Evolutionary conservation across 2,888 invertebrate genomes (phyloP).

Genomic region (Tigriopus californicus): DNA sequence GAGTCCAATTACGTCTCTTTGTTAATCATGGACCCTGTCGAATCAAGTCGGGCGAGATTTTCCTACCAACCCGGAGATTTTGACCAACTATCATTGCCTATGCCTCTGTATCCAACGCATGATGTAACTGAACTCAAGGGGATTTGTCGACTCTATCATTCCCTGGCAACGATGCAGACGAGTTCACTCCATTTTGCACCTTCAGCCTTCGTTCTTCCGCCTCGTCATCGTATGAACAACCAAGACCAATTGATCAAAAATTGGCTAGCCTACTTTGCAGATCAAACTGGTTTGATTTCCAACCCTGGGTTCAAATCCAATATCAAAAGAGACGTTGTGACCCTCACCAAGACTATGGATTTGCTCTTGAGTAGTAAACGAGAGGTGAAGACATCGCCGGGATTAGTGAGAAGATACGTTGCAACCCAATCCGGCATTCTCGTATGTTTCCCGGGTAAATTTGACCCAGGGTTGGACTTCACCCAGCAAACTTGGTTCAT

Average conservation of each 20-base stretch:
- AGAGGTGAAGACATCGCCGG: too few relatives aligned
- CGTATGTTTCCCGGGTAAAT: conserved; percentile 1
- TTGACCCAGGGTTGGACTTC: conserved; percentile 1
- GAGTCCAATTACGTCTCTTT: too few relatives aligned
- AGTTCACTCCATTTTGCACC: neutral
- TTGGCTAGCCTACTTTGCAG: too few relatives aligned
- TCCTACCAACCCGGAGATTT: too few relatives aligned
- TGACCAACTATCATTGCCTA: too few relatives aligned
- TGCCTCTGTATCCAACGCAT: too few relatives aligned
- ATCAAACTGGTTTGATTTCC: too few relatives aligned
- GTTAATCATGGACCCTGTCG: too few relatives aligned
- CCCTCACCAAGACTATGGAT: neutral
- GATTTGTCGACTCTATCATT: neutral
- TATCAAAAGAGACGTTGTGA: neutral
- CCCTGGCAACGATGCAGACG: neutral
- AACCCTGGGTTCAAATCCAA: neutral
- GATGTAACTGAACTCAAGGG: too few relatives aligned
- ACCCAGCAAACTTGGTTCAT: conserved; percentile 3
- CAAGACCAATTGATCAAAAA: too few relatives aligned
- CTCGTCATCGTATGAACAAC: neutral
- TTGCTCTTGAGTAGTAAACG: too few relatives aligned
- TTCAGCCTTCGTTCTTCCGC: neutral
- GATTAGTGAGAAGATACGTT: conserved; percentile 4
- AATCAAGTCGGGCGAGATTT: too few relatives aligned
- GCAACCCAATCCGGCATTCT: neutral